Conservation (phyloP, 2,113 vertebrate species). For the Odocoileus virginianus region DNA sequence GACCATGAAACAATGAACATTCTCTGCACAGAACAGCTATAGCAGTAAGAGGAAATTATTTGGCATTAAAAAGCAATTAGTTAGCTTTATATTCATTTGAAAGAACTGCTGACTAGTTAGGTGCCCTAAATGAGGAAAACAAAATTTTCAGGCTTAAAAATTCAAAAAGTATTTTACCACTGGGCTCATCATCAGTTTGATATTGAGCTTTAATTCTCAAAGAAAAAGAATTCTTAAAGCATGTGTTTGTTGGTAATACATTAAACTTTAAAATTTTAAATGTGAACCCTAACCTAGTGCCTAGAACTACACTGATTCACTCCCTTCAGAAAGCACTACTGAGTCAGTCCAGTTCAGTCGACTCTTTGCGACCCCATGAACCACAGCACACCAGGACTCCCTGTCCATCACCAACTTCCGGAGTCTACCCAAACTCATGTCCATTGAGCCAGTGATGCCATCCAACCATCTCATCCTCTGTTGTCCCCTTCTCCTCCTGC, state of each 20-base stretch:
- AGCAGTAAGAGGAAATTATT: background rate
- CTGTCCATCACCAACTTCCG: too few relatives aligned
- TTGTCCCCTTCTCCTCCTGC: too few relatives aligned
- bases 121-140: background rate
- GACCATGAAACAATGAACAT: background rate
- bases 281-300: background rate
- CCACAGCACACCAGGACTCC: too few relatives aligned
- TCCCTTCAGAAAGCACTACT: background rate
- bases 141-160: background rate
- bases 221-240: background rate
- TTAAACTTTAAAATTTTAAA: constrained; percentile 3
- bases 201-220: background rate
- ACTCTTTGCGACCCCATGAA: too few relatives aligned
- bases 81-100: background rate
- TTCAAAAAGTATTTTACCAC: background rate
- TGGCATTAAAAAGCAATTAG: background rate
- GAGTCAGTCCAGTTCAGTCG: background rate
- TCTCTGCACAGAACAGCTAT: background rate
- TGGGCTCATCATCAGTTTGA: background rate
- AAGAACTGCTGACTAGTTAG: background rate
- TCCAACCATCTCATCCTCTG: too few relatives aligned
- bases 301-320: background rate
- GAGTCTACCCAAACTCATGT: too few relatives aligned
- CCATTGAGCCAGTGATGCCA: too few relatives aligned
- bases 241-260: background rate